These are phyloP conservation scores for Chloroceryle aenea DNA, from an alignment of 2,113 vertebrate genomes.

Conservation along the genomic window DNA sequence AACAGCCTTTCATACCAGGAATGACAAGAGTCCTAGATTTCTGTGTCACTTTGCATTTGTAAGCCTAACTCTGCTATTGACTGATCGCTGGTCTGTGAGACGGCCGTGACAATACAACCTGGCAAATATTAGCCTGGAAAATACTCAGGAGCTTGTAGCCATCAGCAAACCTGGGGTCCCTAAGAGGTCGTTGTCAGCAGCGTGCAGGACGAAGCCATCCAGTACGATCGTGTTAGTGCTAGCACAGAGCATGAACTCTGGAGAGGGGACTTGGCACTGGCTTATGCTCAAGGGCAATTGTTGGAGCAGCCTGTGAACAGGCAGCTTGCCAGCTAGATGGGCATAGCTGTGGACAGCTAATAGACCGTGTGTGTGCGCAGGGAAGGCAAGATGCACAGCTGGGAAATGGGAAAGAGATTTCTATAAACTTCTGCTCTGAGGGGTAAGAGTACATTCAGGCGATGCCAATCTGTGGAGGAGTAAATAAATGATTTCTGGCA, in stretches of 20 bases:
- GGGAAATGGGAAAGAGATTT: conserved; percentile 44
- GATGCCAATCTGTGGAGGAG: conserved; percentile 12
- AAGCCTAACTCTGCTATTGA: neutral
- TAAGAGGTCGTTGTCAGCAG: neutral
- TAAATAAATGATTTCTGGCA: conserved; percentile 57
- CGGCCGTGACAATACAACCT: neutral
- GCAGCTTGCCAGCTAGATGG: conserved; percentile 14
- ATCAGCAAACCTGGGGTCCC: conserved; percentile 10
- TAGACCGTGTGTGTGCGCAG: neutral
- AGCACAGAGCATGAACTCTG: neutral
- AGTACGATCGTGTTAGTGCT: neutral
- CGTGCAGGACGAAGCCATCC: neutral
- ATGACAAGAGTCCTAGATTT: neutral
- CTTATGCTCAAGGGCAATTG: conserved; percentile 17
- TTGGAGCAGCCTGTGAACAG: conserved; percentile 18
- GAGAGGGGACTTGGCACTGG: neutral
- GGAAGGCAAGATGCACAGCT: conserved; percentile 58
- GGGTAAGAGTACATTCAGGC: conserved; percentile 12
- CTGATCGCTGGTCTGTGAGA: neutral
- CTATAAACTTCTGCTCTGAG: conserved; percentile 47
- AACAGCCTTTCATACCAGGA: neutral
- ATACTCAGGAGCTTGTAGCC: neutral
- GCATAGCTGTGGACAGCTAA: conserved; percentile 25
- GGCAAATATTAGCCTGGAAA: neutral
- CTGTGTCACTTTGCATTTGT: conserved; percentile 31